A percentile compares a stretch with the other conserved stretches of the same genome.
Evolutionary conservation across 2,797 vertebrate species (phyloP).

Genomic region (Pseudopleuronectes americanus): DNA sequence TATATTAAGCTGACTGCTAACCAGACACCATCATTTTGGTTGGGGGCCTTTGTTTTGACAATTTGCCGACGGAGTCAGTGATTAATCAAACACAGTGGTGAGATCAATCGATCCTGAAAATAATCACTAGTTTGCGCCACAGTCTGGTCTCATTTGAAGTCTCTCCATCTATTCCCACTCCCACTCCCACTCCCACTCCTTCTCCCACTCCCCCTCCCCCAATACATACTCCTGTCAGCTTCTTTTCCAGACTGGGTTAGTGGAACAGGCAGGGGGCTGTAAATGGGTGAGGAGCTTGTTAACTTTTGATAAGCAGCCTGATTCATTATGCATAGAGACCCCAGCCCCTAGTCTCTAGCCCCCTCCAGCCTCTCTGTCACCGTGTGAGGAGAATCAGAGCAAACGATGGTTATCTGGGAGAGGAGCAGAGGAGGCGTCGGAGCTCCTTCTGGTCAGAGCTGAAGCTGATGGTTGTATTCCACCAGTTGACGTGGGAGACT

Average conservation of each 20-base stretch:
- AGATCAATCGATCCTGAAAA: neutral
- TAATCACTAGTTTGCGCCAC: neutral
- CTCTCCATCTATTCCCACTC: neutral
- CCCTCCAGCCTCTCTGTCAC: conserved; percentile 13
- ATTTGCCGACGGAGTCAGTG: neutral
- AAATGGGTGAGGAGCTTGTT: conserved; percentile 65
- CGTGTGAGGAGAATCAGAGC: conserved; percentile 42
- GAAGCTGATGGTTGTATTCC: conserved; percentile 36
- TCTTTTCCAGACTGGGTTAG: conserved; percentile 61
- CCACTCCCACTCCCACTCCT: neutral
- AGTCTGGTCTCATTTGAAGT: conserved; percentile 18
- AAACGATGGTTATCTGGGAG: conserved; percentile 8
- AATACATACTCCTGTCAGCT: neutral
- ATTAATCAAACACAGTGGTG: neutral
- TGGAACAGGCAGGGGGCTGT: conserved; percentile 49
- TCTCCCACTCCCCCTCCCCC: conserved; percentile 16
- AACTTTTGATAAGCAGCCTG: conserved; percentile 76
- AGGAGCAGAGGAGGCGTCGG: neutral
- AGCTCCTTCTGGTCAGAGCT: conserved; percentile 6
- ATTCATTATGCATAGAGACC: conserved; percentile 72
- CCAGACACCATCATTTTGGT: neutral
- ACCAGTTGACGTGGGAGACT: conserved; percentile 58
- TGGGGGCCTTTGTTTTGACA: no score
- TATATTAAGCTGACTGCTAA: neutral
- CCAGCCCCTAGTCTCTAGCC: conserved; percentile 30